Evolutionary conservation across 2,797 vertebrate genomes (phyloP).

Genomic region (Tolypeutes matacus): DNA sequence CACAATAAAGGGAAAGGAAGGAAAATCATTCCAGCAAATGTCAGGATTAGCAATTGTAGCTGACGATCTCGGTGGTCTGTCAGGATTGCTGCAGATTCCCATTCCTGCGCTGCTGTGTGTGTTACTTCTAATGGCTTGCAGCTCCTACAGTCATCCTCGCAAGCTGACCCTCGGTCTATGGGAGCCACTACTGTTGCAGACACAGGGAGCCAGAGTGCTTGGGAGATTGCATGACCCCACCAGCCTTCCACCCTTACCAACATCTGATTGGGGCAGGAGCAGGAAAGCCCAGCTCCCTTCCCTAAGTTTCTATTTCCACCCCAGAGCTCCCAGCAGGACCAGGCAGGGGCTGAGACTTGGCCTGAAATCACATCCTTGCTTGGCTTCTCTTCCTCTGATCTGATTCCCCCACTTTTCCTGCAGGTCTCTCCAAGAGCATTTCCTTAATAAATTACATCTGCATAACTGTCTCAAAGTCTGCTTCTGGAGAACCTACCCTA

Average conservation of each 20-base stretch:
- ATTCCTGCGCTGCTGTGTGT: accelerated
- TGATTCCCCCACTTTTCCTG: background rate
- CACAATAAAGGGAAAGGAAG: no score
- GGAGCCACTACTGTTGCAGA: no score
- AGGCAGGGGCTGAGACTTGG: background rate
- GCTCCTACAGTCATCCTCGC: accelerated
- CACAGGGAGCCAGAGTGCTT: background rate
- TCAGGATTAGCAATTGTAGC: background rate
- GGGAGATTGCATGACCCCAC: accelerated
- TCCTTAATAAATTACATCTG: background rate
- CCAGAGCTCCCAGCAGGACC: background rate
- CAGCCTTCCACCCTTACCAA: background rate
- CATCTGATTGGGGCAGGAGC: background rate
- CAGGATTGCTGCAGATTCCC: no score
- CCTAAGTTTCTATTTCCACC: background rate
- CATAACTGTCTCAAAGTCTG: background rate
- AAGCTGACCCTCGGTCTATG: accelerated
- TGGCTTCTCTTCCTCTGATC: background rate
- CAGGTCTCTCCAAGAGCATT: background rate
- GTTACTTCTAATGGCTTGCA: background rate
- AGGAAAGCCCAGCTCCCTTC: background rate
- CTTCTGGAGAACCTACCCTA: background rate
- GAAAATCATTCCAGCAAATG: background rate
- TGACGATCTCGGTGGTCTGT: background rate
- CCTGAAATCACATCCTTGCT: background rate